Evolutionary conservation across 2,888 invertebrate species (phyloP).

Genomic region (Colletes collaris): DNA sequence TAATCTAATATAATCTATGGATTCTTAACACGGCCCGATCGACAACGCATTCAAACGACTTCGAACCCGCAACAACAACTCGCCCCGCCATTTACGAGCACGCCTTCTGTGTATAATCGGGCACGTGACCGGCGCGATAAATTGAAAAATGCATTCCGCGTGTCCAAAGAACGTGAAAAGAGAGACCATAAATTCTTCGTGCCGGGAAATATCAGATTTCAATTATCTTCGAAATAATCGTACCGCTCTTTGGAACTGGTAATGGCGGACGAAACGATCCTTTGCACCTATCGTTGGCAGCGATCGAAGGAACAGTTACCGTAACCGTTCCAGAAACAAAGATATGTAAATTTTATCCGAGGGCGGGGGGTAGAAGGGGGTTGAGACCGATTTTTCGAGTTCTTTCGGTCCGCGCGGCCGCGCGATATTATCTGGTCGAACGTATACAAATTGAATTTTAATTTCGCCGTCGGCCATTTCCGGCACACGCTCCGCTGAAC

Average conservation of each 20-base stretch:
- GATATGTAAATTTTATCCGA: constrained; percentile 20
- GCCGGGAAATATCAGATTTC: constrained; percentile 38
- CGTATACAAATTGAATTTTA: constrained; percentile 47
- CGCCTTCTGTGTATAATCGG: not conserved
- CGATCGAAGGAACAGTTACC: constrained; percentile 24
- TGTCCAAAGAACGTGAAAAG: not conserved
- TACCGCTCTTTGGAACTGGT: constrained; percentile 7
- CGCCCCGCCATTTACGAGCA: no score
- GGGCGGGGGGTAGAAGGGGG: not conserved
- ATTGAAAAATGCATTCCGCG: constrained; percentile 23
- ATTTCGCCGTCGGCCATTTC: constrained; percentile 32
- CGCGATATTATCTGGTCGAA: constrained; percentile 22
- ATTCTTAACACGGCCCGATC: no score
- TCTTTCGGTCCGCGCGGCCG: not conserved
- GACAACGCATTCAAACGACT: no score
- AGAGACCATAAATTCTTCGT: constrained; percentile 16
- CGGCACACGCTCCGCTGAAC: constrained; percentile 3
- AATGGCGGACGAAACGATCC: constrained; percentile 16
- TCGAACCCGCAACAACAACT: no score
- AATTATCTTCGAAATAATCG: constrained; percentile 45
- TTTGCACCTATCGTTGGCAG: constrained; percentile 3
- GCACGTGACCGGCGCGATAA: not conserved
- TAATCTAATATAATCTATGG: no score
- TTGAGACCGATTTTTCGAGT: constrained; percentile 3
- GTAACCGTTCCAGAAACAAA: constrained; percentile 20